phyloP scores from a whole-genome alignment of 2,113 vertebrate species.

The Rostratula benghalensis region DNA sequence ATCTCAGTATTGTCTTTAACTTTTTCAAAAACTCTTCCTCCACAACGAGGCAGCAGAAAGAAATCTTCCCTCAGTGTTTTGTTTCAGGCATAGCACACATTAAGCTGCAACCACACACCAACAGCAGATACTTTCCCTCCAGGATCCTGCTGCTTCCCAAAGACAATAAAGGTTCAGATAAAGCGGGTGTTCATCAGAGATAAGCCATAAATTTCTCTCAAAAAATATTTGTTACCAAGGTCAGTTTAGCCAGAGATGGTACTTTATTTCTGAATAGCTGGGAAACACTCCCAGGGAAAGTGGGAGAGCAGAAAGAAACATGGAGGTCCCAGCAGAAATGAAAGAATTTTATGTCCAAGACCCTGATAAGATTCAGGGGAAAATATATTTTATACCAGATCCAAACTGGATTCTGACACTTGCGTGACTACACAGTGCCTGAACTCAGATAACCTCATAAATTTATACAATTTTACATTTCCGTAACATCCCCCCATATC shows the following conservation, averaged over 20 bases:
- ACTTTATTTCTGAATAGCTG: background rate
- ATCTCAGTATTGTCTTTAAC: constrained; percentile 85
- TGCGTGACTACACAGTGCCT: background rate
- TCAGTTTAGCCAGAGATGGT: background rate
- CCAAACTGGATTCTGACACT: background rate
- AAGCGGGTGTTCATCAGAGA: background rate
- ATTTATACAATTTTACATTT: background rate
- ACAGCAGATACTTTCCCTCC: background rate
- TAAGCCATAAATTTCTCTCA: background rate
- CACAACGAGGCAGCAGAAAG: constrained; percentile 61
- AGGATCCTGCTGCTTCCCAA: background rate
- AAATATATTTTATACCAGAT: background rate
- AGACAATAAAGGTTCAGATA: background rate
- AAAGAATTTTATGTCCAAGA: background rate
- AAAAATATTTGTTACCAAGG: background rate
- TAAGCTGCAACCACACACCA: constrained; percentile 23
- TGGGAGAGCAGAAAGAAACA: background rate
- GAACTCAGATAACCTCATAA: background rate
- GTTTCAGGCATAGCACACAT: constrained; percentile 30
- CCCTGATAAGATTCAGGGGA: background rate
- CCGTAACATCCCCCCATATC: background rate
- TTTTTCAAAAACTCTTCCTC: constrained; percentile 74
- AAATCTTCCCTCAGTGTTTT: constrained; percentile 74
- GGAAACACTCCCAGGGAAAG: background rate
- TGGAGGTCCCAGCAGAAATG: background rate